Conservation (phyloP, 2,113 vertebrate species). For the Motacilla alba region DNA sequence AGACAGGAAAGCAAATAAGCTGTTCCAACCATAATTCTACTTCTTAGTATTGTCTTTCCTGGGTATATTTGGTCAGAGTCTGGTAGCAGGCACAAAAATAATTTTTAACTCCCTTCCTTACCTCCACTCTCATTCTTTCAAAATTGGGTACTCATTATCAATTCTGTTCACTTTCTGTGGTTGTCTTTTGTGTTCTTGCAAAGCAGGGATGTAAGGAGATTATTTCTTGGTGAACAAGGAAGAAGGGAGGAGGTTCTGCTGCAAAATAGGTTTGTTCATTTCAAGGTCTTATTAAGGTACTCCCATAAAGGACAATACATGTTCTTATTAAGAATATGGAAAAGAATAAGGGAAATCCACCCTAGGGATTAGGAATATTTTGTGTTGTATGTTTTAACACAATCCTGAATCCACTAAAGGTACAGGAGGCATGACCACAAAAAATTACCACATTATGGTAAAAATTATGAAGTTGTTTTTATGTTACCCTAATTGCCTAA, state of each 20-base stretch:
- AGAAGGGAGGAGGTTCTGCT: background rate
- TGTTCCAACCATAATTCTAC: background rate
- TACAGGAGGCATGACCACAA: rapidly evolving
- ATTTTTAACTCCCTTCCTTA: background rate
- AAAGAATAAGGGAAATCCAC: background rate
- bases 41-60: background rate
- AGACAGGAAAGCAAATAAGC: background rate
- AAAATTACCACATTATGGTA: background rate
- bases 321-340: background rate
- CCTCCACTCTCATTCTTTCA: background rate
- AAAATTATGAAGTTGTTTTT: background rate
- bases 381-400: background rate
- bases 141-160: background rate
- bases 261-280: background rate
- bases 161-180: background rate
- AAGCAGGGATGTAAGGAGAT: background rate
- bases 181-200: background rate
- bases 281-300: background rate
- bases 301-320: background rate
- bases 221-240: background rate
- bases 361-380: background rate
- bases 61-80: background rate
- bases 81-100: background rate
- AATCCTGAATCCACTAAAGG: background rate
- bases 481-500: background rate